phyloP scores from a whole-genome alignment of 2,797 vertebrate genomes.

The Cuculus canorus region DNA sequence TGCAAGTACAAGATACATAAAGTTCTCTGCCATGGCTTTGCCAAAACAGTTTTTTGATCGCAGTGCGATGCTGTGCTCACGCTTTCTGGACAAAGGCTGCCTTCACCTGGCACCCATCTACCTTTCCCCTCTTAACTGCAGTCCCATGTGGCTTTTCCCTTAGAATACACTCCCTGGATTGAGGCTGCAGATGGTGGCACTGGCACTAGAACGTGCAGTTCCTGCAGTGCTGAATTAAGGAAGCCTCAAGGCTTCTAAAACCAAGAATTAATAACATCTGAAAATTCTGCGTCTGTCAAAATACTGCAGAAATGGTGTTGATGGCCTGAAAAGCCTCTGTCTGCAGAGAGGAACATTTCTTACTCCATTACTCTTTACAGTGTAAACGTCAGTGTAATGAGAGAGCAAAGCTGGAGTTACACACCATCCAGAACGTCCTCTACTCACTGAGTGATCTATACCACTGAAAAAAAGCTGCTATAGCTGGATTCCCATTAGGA shows the following conservation, averaged over 20 bases:
- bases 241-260: background rate
- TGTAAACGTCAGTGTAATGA: background rate
- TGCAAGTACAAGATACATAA: background rate
- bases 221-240: background rate
- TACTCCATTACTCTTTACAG: background rate
- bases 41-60: background rate
- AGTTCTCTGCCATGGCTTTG: background rate
- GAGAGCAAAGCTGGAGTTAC: background rate
- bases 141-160: background rate
- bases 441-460: background rate
- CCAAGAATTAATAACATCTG: background rate
- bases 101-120: background rate
- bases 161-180: background rate
- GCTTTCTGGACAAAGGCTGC: background rate
- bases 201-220: background rate
- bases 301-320: background rate
- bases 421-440: background rate
- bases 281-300: slow-evolving; percentile 1
- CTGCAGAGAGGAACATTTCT: background rate
- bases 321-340: background rate
- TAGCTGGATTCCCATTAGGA: background rate
- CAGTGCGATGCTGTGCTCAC: background rate
- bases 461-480: background rate
- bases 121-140: background rate
- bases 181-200: background rate